Evolutionary conservation across 1,140 invertebrate genomes (phyloP).

Genomic region (Drosophila subobscura): DNA sequence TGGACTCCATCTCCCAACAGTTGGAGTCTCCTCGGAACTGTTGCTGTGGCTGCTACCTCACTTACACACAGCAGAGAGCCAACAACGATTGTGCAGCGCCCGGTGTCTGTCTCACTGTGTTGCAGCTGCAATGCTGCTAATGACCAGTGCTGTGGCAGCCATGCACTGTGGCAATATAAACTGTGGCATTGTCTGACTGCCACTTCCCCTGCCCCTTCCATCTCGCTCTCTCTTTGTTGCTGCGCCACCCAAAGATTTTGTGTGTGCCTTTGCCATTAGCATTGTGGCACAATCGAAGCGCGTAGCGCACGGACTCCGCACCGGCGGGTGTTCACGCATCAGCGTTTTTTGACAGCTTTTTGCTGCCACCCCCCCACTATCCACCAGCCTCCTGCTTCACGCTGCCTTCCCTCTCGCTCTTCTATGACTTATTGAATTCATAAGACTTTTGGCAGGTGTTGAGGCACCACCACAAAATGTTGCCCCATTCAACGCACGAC

Average conservation of each 20-base stretch:
- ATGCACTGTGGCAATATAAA: conserved; percentile 68
- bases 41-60: conserved; percentile 61
- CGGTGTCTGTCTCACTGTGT: conserved; percentile 40
- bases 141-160: conserved; percentile 56
- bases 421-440: conserved; percentile 62
- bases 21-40: conserved; percentile 10
- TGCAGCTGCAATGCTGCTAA: conserved; percentile 78
- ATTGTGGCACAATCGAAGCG: conserved; percentile 78
- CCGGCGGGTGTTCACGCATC: conserved; percentile 73
- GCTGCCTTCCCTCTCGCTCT: background rate
- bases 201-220: conserved; percentile 20
- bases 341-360: conserved; percentile 73
- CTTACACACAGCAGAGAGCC: conserved; percentile 62
- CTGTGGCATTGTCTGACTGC: conserved; percentile 75
- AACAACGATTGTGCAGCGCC: conserved; percentile 35
- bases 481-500: conserved; percentile 71
- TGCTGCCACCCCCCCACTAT: background rate
- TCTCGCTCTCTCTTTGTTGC: conserved; percentile 15
- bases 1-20: conserved; percentile 1
- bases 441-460: conserved; percentile 73
- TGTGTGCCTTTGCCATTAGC: conserved; percentile 72
- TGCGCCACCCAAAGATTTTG: conserved; percentile 66
- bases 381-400: conserved; percentile 12
- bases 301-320: conserved; percentile 26
- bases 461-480: conserved; percentile 64